Percentiles rank a stretch among this genome's conserved stretches.
Conservation (phyloP, 92 coral and sea anemone genomes). For the Diadumene lineata region DNA sequence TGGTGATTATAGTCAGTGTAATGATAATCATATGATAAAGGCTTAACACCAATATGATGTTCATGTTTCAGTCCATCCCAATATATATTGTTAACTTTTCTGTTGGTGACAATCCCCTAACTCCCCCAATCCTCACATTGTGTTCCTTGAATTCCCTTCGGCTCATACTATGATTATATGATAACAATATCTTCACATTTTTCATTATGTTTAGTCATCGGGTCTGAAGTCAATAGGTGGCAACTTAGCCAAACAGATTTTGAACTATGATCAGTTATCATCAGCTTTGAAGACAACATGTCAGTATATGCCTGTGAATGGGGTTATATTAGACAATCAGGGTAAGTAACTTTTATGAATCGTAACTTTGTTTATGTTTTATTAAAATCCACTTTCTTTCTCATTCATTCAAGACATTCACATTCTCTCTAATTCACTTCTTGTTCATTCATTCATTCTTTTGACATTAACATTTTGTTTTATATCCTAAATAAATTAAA, state of each 20-base stretch:
- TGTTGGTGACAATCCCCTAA: no score
- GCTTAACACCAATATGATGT: no score
- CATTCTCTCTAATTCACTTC: neutral
- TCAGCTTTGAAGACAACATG: conserved; percentile 87
- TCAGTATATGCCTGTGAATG: conserved; percentile 86
- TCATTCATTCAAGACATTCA: neutral
- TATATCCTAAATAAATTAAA: no score
- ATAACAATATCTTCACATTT: no score
- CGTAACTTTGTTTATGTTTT: neutral
- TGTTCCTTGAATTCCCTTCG: no score
- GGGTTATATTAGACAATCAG: conserved; percentile 67
- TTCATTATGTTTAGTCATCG: conserved; percentile 44
- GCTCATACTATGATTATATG: no score
- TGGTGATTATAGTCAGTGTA: neutral
- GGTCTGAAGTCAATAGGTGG: conserved; percentile 74
- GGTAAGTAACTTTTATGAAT: conserved; percentile 33
- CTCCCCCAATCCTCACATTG: no score
- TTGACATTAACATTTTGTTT: neutral
- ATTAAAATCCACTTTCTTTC: neutral
- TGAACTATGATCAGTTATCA: conserved; percentile 68
- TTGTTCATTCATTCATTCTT: neutral
- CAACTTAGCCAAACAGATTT: conserved; percentile 52
- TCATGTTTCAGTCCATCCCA: no score
- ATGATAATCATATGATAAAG: neutral
- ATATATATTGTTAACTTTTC: no score